Conservation (phyloP, 1,140 invertebrate genomes). For the Samia ricini region DNA sequence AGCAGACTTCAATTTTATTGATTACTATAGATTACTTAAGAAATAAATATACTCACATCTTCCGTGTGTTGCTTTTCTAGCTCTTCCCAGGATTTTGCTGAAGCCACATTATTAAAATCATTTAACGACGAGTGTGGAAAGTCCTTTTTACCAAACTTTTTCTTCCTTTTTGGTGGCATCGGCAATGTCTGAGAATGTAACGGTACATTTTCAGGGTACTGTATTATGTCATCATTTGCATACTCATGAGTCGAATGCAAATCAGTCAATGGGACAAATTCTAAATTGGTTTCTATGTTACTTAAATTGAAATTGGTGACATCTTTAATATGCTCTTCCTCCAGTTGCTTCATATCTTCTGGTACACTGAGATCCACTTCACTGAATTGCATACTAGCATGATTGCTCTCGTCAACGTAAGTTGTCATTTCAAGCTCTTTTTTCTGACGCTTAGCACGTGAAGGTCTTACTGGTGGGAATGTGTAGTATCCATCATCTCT, state of each 20-base stretch:
- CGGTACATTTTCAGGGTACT: conserved; percentile 66
- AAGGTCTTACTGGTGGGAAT: conserved; percentile 73
- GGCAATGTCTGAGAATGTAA: conserved; percentile 71
- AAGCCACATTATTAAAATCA: conserved; percentile 47
- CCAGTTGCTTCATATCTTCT: conserved; percentile 45
- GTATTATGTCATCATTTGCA: conserved; percentile 65
- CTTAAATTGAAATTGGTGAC: conserved; percentile 13
- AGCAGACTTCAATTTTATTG: no score
- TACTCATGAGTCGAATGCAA: conserved; percentile 65
- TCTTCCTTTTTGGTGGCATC: conserved; percentile 65
- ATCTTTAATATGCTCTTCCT: conserved; percentile 26
- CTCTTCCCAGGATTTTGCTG: conserved; percentile 39
- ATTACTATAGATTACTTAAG: conserved; percentile 12
- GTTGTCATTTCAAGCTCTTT: conserved; percentile 58
- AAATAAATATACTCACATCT: conserved; percentile 53
- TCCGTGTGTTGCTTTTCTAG: conserved; percentile 42
- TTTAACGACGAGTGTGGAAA: conserved; percentile 57
- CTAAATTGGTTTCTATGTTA: conserved; percentile 10
- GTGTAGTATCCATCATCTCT: conserved; percentile 76
- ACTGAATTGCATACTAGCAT: conserved; percentile 64
- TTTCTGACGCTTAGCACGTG: conserved; percentile 72
- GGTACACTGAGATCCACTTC: conserved; percentile 56
- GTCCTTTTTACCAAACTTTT: conserved; percentile 48
- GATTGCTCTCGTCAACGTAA: conserved; percentile 65
- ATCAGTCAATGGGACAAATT: conserved; percentile 49